phyloP scores from a whole-genome alignment of 1,140 invertebrate species.

The Heterodera carotae region DNA sequence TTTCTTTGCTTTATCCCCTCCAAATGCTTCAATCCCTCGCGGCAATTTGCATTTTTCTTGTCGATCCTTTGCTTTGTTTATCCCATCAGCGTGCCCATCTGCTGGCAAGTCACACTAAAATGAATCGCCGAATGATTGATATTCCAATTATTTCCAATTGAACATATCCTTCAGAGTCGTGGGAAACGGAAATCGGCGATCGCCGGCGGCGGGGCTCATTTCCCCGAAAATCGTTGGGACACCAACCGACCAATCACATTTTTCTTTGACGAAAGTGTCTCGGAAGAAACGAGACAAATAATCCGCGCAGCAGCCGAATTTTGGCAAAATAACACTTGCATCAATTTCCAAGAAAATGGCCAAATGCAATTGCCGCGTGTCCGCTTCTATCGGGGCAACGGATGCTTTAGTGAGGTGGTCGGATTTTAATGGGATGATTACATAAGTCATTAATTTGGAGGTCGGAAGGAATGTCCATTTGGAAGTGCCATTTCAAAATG shows the following conservation, averaged over 20 bases:
- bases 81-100: background rate
- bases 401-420: conserved; percentile 38
- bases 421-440: too few species aligned
- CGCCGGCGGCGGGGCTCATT: conserved; percentile 30
- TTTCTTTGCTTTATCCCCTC: background rate
- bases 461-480: background rate
- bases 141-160: too few species aligned
- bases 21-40: background rate
- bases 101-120: background rate
- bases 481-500: conserved; percentile 12
- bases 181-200: conserved; percentile 43
- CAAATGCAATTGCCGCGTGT: conserved; percentile 23
- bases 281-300: conserved; percentile 37
- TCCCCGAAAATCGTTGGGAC: conserved; percentile 43
- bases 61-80: background rate
- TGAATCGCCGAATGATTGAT: too few species aligned
- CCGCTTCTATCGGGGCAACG: conserved; percentile 45
- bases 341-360: conserved; percentile 45
- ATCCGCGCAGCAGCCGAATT: conserved; percentile 43
- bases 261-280: conserved; percentile 31
- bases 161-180: conserved; percentile 2
- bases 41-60: background rate
- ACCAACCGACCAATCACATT: conserved; percentile 31
- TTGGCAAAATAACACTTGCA: conserved; percentile 44
- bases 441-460: too few species aligned